Evolutionary conservation across 2,113 vertebrate species (phyloP), one percentile per base, ranked within the genome.

Genomic region (Atrichornis clamosus): DNA sequence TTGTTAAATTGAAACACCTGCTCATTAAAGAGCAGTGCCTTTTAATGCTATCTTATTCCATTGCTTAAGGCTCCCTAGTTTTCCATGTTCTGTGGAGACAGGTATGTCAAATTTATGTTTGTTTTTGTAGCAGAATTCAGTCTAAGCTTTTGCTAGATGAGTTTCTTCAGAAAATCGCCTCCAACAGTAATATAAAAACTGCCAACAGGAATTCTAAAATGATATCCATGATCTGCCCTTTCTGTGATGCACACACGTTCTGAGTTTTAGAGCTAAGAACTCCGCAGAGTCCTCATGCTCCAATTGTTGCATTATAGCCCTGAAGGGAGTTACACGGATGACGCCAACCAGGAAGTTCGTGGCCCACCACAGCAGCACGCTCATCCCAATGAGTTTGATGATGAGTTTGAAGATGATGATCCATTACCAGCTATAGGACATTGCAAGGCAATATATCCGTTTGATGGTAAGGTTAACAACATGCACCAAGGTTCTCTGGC

Each of bases 351-450:
- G 95, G 99, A 99, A 95, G 98, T 99, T 56, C 98, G 98, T 84
- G 98, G 98, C 7, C 99, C 99, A 7, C 97, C 98, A 0, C 98
- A 99, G 59, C 98, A 98, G 0, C 97, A 98, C 1, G 96, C 98
- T 58, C 98, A 98, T 17, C 98, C 99, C 15, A 98, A 32, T 62
- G 99, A 99, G 94, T 99, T 99, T 84, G 99, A 99, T n/a, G 99
- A 99, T 32, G 99, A 99, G 77, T 99, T 99, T 90, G 99, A 99
- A 65, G 99, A 99, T 27, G 99, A 99, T 13, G 99, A 99, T 84
- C 99, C 99, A 0, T 98, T 99, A 78, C 99, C 99, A 10, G 99
- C 99, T 89, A 98, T 99, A 69, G 99, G 99, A 90, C 99, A 99
- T 72, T 99, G 99, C 98, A 99, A 99, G 97, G 99, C 99, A 44